Evolutionary conservation across 2,797 vertebrate species (phyloP), one percentile per base, ranked within the genome.

Genomic region (Cygnus olor): DNA sequence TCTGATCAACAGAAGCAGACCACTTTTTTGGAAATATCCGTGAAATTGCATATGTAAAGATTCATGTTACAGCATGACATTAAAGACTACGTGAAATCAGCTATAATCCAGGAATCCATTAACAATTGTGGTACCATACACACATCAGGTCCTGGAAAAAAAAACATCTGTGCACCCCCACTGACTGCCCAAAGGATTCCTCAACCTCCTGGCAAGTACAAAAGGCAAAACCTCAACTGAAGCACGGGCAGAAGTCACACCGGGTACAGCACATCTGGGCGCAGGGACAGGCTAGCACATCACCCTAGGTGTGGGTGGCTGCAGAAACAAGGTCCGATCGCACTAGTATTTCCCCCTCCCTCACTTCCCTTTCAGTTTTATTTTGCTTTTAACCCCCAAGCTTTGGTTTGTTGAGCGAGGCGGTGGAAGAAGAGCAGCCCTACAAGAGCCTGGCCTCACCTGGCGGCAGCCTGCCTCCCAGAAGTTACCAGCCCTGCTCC

Each of bases 391-490:
- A 60, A 47, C 5, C n/a, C 21, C 56, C 9, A 2, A 11, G 20
- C 10, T 76, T 65, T 6, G 68, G 47, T 57, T 72, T 38, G 42
- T 49, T 14, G 25, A 78, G 30, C 58, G 36, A 54, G 83, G 1
- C 19, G 69, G 47, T 25, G 22, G 36, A 17, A 82, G 38, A 14
- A 21, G 18, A 57, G 70, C 45, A 74, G 70, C 80, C 44, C 53
- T 2, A 0, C 3, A 0, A n/a, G 45, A 20, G 44, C 8, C 22
- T 1, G n/a, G 28, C 42, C 54, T 22, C 4, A 34, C 1, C 21
- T 16, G 56, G 47, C 66, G 38, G 14, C 1, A 19, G 38, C 1
- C 22, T 12, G 44, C 14, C 61, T 7, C 77, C 36, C 71, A 15
- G 0, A 42, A 60, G 24, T 4, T 38, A 19, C 0, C 1, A 1